Base-by-base conservation (phyloP, 2,888 invertebrate genomes). In the Meta bourneti region DNA sequence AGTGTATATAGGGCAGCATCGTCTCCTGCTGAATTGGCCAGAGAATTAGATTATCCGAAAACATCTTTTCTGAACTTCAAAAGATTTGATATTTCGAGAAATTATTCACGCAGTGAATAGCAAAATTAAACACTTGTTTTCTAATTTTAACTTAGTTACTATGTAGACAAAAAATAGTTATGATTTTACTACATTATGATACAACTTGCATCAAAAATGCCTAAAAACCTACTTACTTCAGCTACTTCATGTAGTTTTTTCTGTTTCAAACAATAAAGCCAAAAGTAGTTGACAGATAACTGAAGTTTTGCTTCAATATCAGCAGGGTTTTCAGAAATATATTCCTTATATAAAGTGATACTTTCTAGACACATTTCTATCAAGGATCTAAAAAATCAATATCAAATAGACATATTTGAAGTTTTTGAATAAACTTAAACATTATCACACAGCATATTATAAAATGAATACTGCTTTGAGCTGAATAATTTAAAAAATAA, bases 281-380 rank as follows among this genome's bases (percentile, higher is more conserved):
- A 92, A 75, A 90, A 90, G 69, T 92, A 87, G 11, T 20, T 61
- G n/a, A 83, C n/a, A 52, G 92, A 89, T 19, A 92, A 19, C 8
- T 86, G 69, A 11, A 92, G 34, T 34, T 90, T 92, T 70, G 75
- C 61, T 81, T 75, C 79, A 83, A 72, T 70, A 72, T 90, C 70
- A 20, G n/a, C 61, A 16, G 85, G 54, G 72, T 87, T 72, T 79
- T 87, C 74, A 9, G 9, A 48, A n/a, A 87, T 16, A 51, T 49
- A 19, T 69, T 78, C 70, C 81, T 81, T 71, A 13, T 75, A 71
- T 13, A 89, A n/a, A n/a, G n/a, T n/a, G 7, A 92, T 82, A 83
- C 61, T 72, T 79, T 90, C 90, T 19, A 75, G 6, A 71, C 92
- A 86, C 48, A 89, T 72, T 70, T 92, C 87, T 19, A 79, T 11